Conservation (phyloP, 2,113 vertebrate species). For the Petromus typicus region DNA sequence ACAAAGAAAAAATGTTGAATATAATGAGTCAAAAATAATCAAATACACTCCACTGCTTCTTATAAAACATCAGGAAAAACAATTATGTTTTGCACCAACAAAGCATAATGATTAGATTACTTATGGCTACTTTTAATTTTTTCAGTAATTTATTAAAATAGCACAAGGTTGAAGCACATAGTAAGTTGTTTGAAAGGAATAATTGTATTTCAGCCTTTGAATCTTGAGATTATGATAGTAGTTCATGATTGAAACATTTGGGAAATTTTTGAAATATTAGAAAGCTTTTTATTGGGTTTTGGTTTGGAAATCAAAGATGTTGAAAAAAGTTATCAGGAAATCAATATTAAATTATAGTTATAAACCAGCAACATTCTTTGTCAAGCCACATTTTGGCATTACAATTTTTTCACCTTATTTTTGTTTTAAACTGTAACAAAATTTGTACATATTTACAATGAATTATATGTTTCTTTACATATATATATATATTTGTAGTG, state of each 20-base stretch:
- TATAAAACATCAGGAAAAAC: background rate
- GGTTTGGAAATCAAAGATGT: background rate
- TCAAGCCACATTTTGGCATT: background rate
- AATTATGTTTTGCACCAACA: background rate
- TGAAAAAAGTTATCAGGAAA: background rate
- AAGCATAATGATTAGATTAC: background rate
- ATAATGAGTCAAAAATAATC: background rate
- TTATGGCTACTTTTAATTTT: background rate
- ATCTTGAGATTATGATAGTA: background rate
- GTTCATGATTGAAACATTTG: background rate
- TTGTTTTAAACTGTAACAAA: background rate
- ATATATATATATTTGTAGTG: background rate
- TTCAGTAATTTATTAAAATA: background rate
- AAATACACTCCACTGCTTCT: background rate
- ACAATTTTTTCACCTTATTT: background rate
- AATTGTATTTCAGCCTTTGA: constrained; percentile 21
- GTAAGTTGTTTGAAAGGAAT: background rate
- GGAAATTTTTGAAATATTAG: background rate
- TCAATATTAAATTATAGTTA: constrained; percentile 13
- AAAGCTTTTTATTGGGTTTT: background rate
- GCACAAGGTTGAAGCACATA: background rate
- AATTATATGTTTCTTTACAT: background rate
- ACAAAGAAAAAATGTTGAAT: background rate
- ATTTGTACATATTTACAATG: background rate
- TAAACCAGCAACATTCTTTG: background rate